Conservation (phyloP, 2,797 vertebrate species). For the Poeciliopsis infans region DNA sequence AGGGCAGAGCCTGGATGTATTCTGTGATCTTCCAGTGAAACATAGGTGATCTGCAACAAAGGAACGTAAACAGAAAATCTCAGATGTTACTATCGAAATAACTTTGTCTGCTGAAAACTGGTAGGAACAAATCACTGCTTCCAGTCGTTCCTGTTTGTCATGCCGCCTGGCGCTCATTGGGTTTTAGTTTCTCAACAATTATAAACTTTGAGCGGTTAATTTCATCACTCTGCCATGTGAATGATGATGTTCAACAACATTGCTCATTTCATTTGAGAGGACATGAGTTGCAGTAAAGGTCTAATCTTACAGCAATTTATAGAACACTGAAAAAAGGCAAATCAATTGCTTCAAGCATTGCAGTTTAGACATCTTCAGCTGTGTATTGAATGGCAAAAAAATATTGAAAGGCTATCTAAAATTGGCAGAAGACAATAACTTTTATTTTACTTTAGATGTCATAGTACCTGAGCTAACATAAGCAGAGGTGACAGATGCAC, state of each 20-base stretch:
- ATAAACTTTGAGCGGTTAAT: neutral
- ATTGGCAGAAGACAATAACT: neutral
- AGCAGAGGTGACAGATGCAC: neutral
- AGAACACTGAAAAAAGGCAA: neutral
- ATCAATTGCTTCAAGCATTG: neutral
- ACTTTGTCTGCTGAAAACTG: neutral
- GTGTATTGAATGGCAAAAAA: neutral
- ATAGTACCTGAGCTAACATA: neutral
- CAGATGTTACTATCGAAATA: neutral
- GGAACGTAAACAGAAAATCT: neutral
- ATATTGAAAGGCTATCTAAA: neutral
- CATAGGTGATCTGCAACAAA: conserved; percentile 27
- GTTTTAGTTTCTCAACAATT: neutral
- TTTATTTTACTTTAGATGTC: neutral
- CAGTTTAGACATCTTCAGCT: neutral
- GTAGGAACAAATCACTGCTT: neutral
- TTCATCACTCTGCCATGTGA: neutral
- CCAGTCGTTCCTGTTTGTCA: neutral
- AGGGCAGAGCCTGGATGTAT: neutral
- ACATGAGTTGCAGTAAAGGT: neutral
- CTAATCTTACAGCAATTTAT: neutral
- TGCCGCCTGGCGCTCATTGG: neutral
- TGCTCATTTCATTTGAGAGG: neutral
- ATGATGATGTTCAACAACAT: neutral
- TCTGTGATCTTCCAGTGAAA: conserved; percentile 11